Base-by-base conservation (phyloP, 2,797 vertebrate genomes). In the Heliangelus exortis region DNA sequence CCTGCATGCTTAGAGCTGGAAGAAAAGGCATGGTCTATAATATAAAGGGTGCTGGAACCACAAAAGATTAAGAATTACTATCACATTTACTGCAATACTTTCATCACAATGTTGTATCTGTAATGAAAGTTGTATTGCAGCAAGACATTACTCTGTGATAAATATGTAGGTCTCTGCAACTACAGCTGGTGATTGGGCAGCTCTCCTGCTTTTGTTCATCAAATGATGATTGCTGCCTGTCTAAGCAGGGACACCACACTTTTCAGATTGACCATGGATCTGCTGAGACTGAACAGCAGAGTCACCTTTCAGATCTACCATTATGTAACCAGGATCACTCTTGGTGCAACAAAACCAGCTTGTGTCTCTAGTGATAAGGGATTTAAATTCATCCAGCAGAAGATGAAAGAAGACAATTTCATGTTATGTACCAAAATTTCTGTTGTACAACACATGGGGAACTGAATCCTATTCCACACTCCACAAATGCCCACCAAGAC, bases 201-300 rank as follows among this genome's bases (percentile, higher is more conserved):
- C 51, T 89, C 54, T 83, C 20, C 68, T 48, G 36, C 72, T 74
- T 93, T 84, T 88, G 67, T 93, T 90, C 67, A 76, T 47, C 51
- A 59, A 47, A 78, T 25, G 69, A 68, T 53, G 66, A 93, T 54
- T 39, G 47, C 54, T 0, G 1, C 39, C 61, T 72, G 48, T 39
- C 71, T 76, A 75, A 86, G 48, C 43, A 89, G 48, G 12, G 39
- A 88, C 16, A 68, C 28, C 0, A 0, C 17, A 39, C 15, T 69
- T 81, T 81, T 51, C 80, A 79, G 51, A 69, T 23, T 0, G 0
- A 51, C 33, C 31, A 12, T 2, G 25, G 47, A 55, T 75, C 66
- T 73, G 34, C 76, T 84, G 73, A 93, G 91, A 91, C 88, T 55
- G 81, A 92, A 84, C 31, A 75, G 43, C 39, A 68, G 45, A 91